Conservation (phyloP, 2,113 vertebrate genomes). For the Atherinomorus stipes region DNA sequence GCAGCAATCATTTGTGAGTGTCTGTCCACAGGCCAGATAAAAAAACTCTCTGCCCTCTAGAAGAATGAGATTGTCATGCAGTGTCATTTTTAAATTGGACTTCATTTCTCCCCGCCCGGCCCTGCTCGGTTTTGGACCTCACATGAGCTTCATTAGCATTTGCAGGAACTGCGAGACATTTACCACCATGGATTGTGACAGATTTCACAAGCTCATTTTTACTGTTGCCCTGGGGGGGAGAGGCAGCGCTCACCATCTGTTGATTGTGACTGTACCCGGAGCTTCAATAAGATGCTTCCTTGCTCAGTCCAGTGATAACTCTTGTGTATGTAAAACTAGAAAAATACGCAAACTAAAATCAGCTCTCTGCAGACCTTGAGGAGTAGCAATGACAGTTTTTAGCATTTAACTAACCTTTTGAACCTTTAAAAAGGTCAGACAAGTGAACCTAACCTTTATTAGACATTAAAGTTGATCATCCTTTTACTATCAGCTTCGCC, state of each 20-base stretch:
- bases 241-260: slow-evolving; percentile 77
- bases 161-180: slow-evolving; percentile 78
- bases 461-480: slow-evolving; percentile 5
- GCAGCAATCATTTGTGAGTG: slow-evolving; percentile 70
- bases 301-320: slow-evolving; percentile 38
- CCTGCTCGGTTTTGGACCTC: slow-evolving; percentile 64
- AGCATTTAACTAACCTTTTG: no score
- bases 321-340: slow-evolving; percentile 16
- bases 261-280: slow-evolving; percentile 75
- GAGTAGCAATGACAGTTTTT: not conserved
- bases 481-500: not conserved
- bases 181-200: slow-evolving; percentile 80
- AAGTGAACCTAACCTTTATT: not conserved
- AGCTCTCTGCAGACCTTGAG: slow-evolving; percentile 1
- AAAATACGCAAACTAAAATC: slow-evolving; percentile 11
- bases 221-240: slow-evolving; percentile 67
- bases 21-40: slow-evolving; percentile 72
- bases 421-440: no score
- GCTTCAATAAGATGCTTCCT: slow-evolving; percentile 62
- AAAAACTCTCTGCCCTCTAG: slow-evolving; percentile 70
- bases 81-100: slow-evolving; percentile 81
- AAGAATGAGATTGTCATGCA: slow-evolving; percentile 74
- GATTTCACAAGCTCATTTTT: slow-evolving; percentile 79
- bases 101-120: slow-evolving; percentile 49
- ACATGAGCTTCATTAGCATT: slow-evolving; percentile 81